Conservation (phyloP, 2,888 invertebrate genomes). For the Sarcophaga subvicina region DNA sequence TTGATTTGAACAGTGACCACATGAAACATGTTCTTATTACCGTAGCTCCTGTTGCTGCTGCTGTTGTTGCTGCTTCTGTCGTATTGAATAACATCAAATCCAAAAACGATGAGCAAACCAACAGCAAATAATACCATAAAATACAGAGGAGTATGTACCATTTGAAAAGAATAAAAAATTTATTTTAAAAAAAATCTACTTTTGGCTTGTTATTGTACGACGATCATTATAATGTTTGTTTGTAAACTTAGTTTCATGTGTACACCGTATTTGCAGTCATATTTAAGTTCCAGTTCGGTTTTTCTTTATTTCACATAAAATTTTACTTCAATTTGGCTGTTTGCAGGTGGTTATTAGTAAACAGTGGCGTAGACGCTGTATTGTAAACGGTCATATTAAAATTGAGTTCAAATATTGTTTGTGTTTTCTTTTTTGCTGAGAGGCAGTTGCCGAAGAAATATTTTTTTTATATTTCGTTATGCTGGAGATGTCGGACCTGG, state of each 20-base stretch:
- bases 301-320: slow-evolving; percentile 1
- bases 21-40: slow-evolving; percentile 6
- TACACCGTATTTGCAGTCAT: not conserved
- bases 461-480: too few relatives aligned
- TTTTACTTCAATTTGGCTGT: slow-evolving; percentile 17
- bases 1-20: slow-evolving; percentile 39
- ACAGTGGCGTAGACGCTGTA: not conserved
- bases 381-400: too few relatives aligned
- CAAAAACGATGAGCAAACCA: slow-evolving; percentile 15
- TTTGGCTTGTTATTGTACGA: slow-evolving; percentile 12
- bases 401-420: too few relatives aligned
- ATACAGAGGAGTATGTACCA: not conserved
- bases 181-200: not conserved
- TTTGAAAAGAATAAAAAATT: not conserved
- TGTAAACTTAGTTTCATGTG: not conserved
- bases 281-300: slow-evolving; percentile 7
- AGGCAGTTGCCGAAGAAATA: too few relatives aligned
- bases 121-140: not conserved
- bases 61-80: not conserved
- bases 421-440: too few relatives aligned
- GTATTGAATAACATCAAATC: not conserved
- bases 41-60: not conserved
- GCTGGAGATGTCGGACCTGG: too few relatives aligned
- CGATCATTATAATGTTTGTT: slow-evolving; percentile 31
- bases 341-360: not conserved